Base-by-base conservation (phyloP, 2,797 vertebrate genomes). In the Hylomyscus alleni region DNA sequence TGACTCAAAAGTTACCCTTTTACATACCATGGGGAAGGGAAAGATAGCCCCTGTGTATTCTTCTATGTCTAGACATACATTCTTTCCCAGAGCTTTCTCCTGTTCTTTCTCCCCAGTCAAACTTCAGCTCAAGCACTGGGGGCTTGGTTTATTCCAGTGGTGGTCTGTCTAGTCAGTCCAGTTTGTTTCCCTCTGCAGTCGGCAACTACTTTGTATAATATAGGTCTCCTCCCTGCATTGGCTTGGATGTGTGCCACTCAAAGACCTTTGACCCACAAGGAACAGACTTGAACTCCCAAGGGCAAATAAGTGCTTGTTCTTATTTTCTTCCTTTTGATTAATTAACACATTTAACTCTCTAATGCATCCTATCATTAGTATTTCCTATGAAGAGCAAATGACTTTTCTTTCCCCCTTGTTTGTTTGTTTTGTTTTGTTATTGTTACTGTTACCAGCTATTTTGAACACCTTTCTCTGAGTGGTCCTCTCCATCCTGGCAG, bases 1-100 rank as follows among this genome's bases (percentile, higher is more conserved):
- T 97, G 95, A 94, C 84, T 91, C 47, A 94, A 84, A 97, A 95
- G 31, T 50, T 92, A 75, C 95, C 60, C 80, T 81, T 96, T 98
- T 93, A 88, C 67, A 92, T 91, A 93, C 93, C 93, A 93, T 52
- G 13, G 60, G 89, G 76, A 93, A 90, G 91, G 89, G 89, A 65
- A 91, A 96, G 89, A 65, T 93, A 96, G 89, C 40, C 29, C 58
- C 40, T 47, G 31, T 84, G 92, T 92, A 83, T 86, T 72, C 69
- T 85, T 95, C 83, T 72, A 72, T 88, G 91, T 97, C 95, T 98
- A 94, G 97, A 95, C 80, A 12, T n/a, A 22, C 0, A 37, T 40
- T 90, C 6, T 50, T 91, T 96, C 94, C 90, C 62, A 52, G 13
- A 47, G 19, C 31, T 34, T n/a, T 93, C 56, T 24, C 73, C 60